Evolutionary conservation across 2,797 vertebrate species (phyloP).

Genomic region (Rhinoraja longicauda): DNA sequence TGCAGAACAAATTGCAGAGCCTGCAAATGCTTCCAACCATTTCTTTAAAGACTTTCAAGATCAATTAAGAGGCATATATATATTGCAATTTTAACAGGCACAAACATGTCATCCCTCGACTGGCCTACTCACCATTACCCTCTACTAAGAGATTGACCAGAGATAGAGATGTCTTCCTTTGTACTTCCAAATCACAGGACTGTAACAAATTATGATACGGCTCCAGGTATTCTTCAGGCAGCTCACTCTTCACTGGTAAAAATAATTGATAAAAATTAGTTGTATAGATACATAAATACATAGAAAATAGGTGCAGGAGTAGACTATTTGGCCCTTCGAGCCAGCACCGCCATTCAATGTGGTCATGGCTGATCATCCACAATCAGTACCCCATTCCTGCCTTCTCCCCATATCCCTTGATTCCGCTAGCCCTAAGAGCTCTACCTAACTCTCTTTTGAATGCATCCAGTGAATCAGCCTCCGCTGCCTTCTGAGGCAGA

Average conservation of each 20-base stretch:
- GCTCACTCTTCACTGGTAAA: constrained; percentile 54
- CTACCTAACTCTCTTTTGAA: no score
- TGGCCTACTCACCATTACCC: constrained; percentile 58
- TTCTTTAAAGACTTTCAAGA: neutral
- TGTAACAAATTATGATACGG: constrained; percentile 57
- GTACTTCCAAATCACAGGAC: constrained; percentile 64
- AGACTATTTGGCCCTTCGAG: no score
- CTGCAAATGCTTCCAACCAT: neutral
- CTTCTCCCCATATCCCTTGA: no score
- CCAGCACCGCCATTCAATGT: no score
- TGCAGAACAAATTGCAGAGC: neutral
- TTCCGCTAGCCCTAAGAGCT: no score
- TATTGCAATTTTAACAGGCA: neutral
- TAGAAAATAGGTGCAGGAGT: neutral
- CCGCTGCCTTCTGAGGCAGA: no score
- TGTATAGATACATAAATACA: neutral
- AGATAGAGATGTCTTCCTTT: constrained; percentile 60
- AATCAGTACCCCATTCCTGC: no score
- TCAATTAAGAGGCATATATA: neutral
- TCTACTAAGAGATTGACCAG: constrained; percentile 66
- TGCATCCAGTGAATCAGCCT: no score
- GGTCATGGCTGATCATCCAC: no score
- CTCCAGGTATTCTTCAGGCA: constrained; percentile 61
- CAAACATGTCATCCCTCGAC: neutral
- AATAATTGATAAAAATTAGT: constrained; percentile 3